Evolutionary conservation across 1,140 invertebrate species (phyloP), one percentile per base, ranked within the genome.

Genomic region (Heliconius congener): DNA sequence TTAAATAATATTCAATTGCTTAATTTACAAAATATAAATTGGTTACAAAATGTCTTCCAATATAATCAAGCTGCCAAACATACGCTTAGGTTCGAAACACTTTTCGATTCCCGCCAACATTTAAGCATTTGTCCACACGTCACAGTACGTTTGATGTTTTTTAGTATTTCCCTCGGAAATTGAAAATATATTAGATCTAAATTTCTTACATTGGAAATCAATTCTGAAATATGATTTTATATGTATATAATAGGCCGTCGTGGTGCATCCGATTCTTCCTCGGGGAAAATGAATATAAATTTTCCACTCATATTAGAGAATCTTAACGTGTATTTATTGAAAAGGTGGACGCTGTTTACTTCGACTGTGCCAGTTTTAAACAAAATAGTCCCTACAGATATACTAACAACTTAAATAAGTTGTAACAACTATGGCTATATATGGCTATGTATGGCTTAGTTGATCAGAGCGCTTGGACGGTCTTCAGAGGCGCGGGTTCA

Each of bases 11-110:
- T 60, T 23, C 60, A 27, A 30, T 27, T 4, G 23, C 23, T 66
- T 66, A 52, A 30, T 11, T 23, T 66, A 27, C 3, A 30, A 66
- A 27, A 66, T 66, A 66, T 66, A 66, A 66, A 66, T 66, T 66
- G 60, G 60, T 27, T 66, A 11, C 60, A 66, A 23, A 3, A 66
- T 30, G 30, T 30, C 60, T 30, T 66, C 23, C 4, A 66, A 81
- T 78, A 73, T 76, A 74, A 73, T 57, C 72, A 66, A 70, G 50
- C 16, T 37, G 37, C 42, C 42, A n/a, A 73, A 46, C 16, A n/a
- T 74, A 80, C 30, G 71, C 23, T 23, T 55, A 74, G 77, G 71
- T 77, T 71, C 60, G 27, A 86, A 77, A 85, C 79, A 83, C 84
- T 77, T 84, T 57, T 75, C 74, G 30, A 75, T 75, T 75, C 66